Evolutionary conservation across 2,113 vertebrate genomes (phyloP).

Genomic region (Semnornis frantzii): DNA sequence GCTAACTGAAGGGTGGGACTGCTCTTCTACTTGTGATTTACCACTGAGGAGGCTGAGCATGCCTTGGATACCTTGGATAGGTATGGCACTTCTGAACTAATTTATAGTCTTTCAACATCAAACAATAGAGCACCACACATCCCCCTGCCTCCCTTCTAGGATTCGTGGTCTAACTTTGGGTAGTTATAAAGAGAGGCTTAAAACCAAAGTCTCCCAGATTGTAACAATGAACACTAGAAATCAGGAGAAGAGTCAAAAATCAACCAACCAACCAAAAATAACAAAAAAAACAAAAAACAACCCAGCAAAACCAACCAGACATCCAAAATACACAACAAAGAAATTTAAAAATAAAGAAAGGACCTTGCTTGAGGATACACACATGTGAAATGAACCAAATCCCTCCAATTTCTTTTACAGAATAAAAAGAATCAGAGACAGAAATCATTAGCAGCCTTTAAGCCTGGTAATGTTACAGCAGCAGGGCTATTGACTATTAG

Average conservation of each 20-base stretch:
- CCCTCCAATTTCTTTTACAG: not conserved
- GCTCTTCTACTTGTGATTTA: not conserved
- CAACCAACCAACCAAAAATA: too few species aligned
- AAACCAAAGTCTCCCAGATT: not conserved
- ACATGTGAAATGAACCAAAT: not conserved
- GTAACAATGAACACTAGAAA: not conserved
- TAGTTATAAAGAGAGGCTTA: not conserved
- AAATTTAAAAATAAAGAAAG: not conserved
- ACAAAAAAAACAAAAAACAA: too few species aligned
- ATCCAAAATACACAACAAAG: too few species aligned
- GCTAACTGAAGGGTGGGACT: too few species aligned
- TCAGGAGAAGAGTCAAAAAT: too few species aligned
- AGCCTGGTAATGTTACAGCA: not conserved
- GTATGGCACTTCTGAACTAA: not conserved
- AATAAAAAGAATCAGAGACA: not conserved
- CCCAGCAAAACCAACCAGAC: too few species aligned
- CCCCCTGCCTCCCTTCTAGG: rapidly evolving
- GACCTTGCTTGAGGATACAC: not conserved
- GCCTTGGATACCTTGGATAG: not conserved
- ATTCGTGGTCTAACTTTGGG: not conserved
- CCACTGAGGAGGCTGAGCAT: not conserved
- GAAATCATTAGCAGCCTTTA: not conserved
- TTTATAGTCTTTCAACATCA: not conserved
- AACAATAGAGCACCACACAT: not conserved
- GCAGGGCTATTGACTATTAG: not conserved